These are phyloP conservation scores for Nasonia oneida DNA, from an alignment of 2,888 invertebrate genomes.

Conservation along the genomic window DNA sequence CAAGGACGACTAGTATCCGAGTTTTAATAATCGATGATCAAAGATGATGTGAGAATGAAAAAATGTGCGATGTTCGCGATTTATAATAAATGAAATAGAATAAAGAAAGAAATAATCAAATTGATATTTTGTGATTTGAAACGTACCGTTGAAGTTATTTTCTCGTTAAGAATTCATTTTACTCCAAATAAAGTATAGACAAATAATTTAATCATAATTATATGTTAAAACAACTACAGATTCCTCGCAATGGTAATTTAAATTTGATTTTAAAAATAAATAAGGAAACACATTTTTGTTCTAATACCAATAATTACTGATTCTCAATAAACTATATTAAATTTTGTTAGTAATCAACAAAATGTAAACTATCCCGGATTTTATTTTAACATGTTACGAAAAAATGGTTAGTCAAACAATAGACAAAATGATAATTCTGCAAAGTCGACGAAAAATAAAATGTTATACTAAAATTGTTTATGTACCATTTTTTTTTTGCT, in stretches of 20 bases:
- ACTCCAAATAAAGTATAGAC: neutral
- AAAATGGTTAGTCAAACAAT: neutral
- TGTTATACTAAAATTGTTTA: neutral
- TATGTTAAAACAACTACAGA: neutral
- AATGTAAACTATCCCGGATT: neutral
- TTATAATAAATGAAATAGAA: slow-evolving; percentile 27
- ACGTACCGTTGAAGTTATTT: slow-evolving; percentile 41
- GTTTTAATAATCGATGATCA: slow-evolving; percentile 54
- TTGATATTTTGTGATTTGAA: slow-evolving; percentile 35
- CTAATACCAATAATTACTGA: neutral
- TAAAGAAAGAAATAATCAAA: slow-evolving; percentile 23
- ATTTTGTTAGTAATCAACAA: neutral
- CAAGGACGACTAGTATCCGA: slow-evolving; percentile 63
- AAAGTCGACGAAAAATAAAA: neutral
- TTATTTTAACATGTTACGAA: neutral
- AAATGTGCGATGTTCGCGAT: slow-evolving; percentile 40
- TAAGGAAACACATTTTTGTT: neutral
- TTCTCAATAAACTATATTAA: neutral
- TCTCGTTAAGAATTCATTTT: neutral
- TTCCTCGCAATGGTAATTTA: no score
- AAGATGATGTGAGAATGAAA: slow-evolving; percentile 42
- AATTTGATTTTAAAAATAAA: neutral
- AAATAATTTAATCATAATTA: neutral
- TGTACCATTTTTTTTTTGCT: neutral
- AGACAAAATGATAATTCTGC: neutral